Conservation (phyloP, 2,888 invertebrate genomes). For the Blera fallax region DNA sequence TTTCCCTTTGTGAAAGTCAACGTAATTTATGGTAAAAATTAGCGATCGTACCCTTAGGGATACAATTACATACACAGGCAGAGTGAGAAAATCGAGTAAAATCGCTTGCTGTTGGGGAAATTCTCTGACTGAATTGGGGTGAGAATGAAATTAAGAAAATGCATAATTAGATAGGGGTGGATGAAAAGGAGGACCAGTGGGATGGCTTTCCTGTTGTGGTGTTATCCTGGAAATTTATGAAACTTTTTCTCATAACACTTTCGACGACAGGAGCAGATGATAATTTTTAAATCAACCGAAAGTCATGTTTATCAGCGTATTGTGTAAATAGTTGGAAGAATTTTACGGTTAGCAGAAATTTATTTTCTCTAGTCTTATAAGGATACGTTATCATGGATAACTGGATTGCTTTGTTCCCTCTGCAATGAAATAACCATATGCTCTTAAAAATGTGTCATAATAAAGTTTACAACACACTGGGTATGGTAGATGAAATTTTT, state of each 20-base stretch:
- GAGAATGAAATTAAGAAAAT: slow-evolving; percentile 11
- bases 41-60: not conserved
- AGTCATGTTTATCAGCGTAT: not conserved
- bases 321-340: not conserved
- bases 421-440: not conserved
- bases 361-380: not conserved
- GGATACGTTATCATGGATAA: not conserved
- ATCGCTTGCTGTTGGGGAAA: not conserved
- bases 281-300: not conserved
- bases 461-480: no score
- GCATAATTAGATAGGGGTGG: not conserved
- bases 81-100: not conserved
- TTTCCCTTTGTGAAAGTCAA: not conserved
- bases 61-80: not conserved
- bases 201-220: not conserved
- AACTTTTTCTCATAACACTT: not conserved
- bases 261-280: not conserved
- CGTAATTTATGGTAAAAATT: slow-evolving; percentile 19
- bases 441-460: not conserved
- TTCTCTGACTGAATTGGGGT: not conserved
- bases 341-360: not conserved
- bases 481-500: not conserved
- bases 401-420: not conserved
- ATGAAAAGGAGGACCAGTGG: not conserved
- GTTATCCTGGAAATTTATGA: slow-evolving; percentile 6